phyloP scores from a whole-genome alignment of 1,140 invertebrate species.

The Antheraea pernyi region DNA sequence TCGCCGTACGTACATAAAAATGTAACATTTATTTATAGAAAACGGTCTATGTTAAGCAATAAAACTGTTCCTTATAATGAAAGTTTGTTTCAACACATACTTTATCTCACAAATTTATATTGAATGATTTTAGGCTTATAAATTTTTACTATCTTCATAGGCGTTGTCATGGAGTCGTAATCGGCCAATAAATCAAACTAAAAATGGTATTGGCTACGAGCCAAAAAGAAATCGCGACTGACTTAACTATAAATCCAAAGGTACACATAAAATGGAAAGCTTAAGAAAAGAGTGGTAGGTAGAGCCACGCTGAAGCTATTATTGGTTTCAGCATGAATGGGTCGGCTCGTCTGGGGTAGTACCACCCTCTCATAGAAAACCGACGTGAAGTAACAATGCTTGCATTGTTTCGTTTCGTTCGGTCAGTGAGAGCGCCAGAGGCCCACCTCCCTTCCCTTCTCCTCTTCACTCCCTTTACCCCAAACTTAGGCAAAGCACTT shows the following conservation, averaged over 20 bases:
- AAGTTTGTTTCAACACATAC: background rate
- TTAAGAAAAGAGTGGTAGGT: background rate
- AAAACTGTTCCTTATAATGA: background rate
- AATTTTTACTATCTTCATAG: background rate
- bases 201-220: background rate
- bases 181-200: background rate
- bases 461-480: no score
- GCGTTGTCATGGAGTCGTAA: slow-evolving; percentile 1
- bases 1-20: background rate
- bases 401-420: no score
- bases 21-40: background rate
- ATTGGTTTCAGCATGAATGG: no score
- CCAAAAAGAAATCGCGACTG: background rate
- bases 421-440: no score
- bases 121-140: background rate
- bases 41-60: background rate
- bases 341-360: no score
- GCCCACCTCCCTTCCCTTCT: no score
- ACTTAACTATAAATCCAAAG: background rate
- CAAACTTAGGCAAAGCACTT: no score
- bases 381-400: no score
- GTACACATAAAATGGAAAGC: background rate
- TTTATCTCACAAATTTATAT: background rate
- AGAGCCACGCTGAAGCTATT: no score
- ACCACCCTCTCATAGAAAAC: no score